Conservation (phyloP, 2,797 vertebrate genomes). For the Taeniopygia guttata region DNA sequence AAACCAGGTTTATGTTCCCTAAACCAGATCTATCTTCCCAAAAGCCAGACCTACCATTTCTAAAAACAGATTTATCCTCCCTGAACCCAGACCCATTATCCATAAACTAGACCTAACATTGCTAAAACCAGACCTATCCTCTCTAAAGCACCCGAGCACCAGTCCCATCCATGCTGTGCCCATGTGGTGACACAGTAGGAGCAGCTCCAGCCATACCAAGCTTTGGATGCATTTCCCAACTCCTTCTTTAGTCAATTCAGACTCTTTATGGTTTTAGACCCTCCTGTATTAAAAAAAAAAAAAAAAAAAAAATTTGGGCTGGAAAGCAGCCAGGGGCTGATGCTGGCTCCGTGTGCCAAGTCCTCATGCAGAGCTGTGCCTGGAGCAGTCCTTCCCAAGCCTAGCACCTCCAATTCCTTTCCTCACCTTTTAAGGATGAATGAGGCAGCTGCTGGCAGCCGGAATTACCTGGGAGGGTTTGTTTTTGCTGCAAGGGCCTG, state of each 20-base stretch:
- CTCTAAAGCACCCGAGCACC: neutral
- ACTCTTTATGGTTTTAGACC: neutral
- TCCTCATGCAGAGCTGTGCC: neutral
- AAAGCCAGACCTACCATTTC: neutral
- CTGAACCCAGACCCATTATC: neutral
- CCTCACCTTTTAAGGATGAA: conserved; percentile 53
- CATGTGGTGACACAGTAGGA: fast-evolving
- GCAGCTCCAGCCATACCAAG: fast-evolving
- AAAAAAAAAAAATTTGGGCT: neutral
- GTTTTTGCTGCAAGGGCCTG: neutral
- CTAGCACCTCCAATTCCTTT: neutral
- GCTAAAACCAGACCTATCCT: neutral
- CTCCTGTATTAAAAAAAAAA: too few relatives aligned
- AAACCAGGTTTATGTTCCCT: neutral
- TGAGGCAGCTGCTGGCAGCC: conserved; percentile 21
- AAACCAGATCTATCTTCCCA: neutral
- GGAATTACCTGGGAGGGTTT: conserved; percentile 9
- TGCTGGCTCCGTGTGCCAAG: neutral
- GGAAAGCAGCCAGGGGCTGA: neutral
- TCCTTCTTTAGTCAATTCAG: neutral
- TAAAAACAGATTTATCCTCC: neutral
- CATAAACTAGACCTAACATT: neutral
- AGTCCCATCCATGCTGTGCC: fast-evolving
- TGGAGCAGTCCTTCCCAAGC: neutral
- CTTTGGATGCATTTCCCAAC: neutral